Conservation (phyloP, 2,113 vertebrate species). For the Nothobranchius kuhntae region DNA sequence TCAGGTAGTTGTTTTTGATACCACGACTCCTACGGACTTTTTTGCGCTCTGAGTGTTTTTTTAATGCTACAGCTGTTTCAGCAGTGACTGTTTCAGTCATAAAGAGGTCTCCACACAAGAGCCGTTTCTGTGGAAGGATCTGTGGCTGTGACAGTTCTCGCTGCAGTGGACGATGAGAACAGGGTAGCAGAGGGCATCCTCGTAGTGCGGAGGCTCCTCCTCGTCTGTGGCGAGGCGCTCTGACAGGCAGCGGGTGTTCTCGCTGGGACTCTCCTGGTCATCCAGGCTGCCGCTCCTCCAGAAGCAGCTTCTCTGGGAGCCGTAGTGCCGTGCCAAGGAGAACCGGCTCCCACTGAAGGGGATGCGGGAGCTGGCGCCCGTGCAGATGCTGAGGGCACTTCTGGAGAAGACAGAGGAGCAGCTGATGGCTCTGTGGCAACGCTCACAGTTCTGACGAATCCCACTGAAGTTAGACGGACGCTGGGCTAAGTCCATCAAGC, state of each 20-base stretch:
- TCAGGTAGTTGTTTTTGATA: slow-evolving; percentile 31
- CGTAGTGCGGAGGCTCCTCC: slow-evolving; percentile 90
- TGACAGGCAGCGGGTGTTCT: slow-evolving; percentile 89
- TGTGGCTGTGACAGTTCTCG: slow-evolving; percentile 92
- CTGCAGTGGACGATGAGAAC: slow-evolving; percentile 95
- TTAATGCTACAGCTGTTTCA: slow-evolving; percentile 49
- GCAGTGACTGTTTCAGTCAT: slow-evolving; percentile 70
- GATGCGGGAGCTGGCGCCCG: slow-evolving; percentile 85
- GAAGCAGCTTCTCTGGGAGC: slow-evolving; percentile 92
- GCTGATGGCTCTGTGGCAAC: slow-evolving; percentile 92
- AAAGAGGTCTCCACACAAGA: slow-evolving; percentile 97
- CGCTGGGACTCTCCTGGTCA: slow-evolving; percentile 88
- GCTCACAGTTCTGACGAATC: slow-evolving; percentile 90
- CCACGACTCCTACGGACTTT: slow-evolving; percentile 2
- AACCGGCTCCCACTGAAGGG: slow-evolving; percentile 90
- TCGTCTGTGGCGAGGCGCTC: slow-evolving; percentile 84
- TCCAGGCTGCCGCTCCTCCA: slow-evolving; percentile 87
- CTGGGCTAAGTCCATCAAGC: slow-evolving; percentile 93
- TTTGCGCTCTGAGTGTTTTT: slow-evolving; percentile 22
- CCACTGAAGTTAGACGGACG: slow-evolving; percentile 81
- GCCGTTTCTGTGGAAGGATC: slow-evolving; percentile 90
- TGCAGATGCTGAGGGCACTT: slow-evolving; percentile 94
- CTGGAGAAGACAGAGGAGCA: slow-evolving; percentile 97
- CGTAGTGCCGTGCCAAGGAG: slow-evolving; percentile 88
- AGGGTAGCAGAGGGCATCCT: slow-evolving; percentile 93